Evolutionary conservation across 2,888 invertebrate genomes (phyloP).

Genomic region (Nebria brevicollis): DNA sequence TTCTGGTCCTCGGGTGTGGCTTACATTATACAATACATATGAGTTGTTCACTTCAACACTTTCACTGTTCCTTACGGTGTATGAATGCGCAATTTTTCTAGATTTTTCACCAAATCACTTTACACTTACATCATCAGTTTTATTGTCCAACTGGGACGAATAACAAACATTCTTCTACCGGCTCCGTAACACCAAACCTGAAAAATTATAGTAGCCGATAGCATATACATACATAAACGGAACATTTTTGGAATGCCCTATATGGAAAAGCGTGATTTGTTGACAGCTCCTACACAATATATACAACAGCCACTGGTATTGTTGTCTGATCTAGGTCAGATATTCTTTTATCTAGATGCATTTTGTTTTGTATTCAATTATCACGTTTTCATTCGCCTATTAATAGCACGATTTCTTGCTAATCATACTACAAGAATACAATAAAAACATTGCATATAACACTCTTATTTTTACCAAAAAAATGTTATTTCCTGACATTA

Average conservation of each 20-base stretch:
- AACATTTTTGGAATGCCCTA: background rate
- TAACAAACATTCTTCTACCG: constrained; percentile 12
- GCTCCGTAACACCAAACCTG: background rate
- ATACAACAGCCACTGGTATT: background rate
- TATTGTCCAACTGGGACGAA: constrained; percentile 26
- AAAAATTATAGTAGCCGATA: background rate
- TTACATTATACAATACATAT: constrained; percentile 42
- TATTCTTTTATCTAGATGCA: background rate
- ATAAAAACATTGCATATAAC: too few species aligned
- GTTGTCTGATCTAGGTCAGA: constrained; percentile 26
- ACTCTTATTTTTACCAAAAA: too few species aligned
- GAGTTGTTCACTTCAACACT: constrained; percentile 41
- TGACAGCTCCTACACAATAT: constrained; percentile 37
- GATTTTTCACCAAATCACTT: constrained; percentile 35
- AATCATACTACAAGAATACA: too few species aligned
- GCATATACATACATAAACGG: background rate
- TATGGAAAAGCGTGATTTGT: background rate
- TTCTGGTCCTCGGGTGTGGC: constrained; percentile 33
- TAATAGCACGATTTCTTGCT: background rate
- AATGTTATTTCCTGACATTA: too few species aligned
- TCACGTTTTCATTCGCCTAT: background rate
- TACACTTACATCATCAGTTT: constrained; percentile 34
- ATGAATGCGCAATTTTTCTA: constrained; percentile 42
- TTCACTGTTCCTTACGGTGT: constrained; percentile 45
- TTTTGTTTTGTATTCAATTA: background rate